Conservation (phyloP, 2,797 vertebrate species). For the Chromis chromis region DNA sequence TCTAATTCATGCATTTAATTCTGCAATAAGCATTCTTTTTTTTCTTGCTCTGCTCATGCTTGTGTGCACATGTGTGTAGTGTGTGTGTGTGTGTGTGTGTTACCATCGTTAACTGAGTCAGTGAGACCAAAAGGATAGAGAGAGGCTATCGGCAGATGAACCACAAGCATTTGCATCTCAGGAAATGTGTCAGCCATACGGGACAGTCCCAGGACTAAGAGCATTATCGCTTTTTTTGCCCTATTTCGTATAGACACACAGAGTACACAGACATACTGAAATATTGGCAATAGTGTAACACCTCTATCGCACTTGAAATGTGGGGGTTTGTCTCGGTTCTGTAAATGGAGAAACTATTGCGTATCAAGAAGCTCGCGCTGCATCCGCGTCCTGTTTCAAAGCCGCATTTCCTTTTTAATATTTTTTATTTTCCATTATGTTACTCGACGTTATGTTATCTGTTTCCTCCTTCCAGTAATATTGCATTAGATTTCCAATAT, state of each 20-base stretch:
- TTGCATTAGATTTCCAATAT: slow-evolving; percentile 80
- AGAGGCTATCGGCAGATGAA: slow-evolving; percentile 57
- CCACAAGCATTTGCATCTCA: slow-evolving; percentile 85
- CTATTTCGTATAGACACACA: slow-evolving; percentile 21
- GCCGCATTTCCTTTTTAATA: slow-evolving; percentile 21
- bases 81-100: background rate
- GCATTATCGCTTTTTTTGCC: slow-evolving; percentile 32
- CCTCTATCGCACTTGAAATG: background rate
- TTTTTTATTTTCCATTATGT: slow-evolving; percentile 56
- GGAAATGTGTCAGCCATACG: slow-evolving; percentile 84
- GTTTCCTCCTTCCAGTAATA: slow-evolving; percentile 76
- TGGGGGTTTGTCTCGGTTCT: slow-evolving; percentile 9
- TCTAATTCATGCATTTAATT: background rate
- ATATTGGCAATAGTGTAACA: slow-evolving; percentile 1
- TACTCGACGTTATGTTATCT: slow-evolving; percentile 70
- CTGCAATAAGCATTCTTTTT: background rate
- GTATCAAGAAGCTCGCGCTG: background rate
- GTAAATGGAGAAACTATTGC: slow-evolving; percentile 11
- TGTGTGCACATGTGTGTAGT: background rate
- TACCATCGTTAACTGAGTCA: slow-evolving; percentile 1
- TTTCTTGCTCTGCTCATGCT: background rate
- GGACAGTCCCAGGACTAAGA: slow-evolving; percentile 70
- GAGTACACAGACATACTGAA: background rate
- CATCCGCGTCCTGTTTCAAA: slow-evolving; percentile 14
- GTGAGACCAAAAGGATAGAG: slow-evolving; percentile 27